Evolutionary conservation across 2,113 vertebrate species (phyloP).

Genomic region (Edolisoma coerulescens): DNA sequence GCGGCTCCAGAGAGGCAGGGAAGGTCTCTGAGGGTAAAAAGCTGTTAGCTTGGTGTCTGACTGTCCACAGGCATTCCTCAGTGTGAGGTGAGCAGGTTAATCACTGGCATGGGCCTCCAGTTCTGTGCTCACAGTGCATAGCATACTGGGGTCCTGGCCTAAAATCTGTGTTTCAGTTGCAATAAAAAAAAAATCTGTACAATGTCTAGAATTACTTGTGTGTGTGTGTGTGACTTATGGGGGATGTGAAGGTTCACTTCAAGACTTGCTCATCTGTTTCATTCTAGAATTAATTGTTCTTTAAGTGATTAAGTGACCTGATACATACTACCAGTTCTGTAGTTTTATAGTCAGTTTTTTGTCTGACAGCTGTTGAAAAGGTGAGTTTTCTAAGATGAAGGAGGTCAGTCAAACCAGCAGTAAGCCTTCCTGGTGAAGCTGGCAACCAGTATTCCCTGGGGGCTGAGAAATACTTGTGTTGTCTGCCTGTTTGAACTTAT

Average conservation of each 20-base stretch:
- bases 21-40: not conserved
- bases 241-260: not conserved
- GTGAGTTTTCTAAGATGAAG: not conserved
- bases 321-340: not conserved
- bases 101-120: not conserved
- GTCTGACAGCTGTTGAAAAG: not conserved
- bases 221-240: not conserved
- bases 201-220: not conserved
- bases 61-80: not conserved
- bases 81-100: not conserved
- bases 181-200: not conserved
- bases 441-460: not conserved
- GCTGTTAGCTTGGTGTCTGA: not conserved
- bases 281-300: not conserved
- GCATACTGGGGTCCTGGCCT: not conserved
- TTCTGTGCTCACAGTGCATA: not conserved
- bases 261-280: not conserved
- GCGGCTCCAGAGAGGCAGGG: not conserved
- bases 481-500: not conserved
- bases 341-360: not conserved
- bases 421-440: not conserved
- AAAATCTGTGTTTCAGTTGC: not conserved
- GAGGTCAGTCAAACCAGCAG: not conserved
- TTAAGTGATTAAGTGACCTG: not conserved
- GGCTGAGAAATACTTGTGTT: not conserved